These are phyloP conservation scores for Lytechinus variegatus DNA, from an alignment of 35 echinoderm and acorn worm species.

Conservation along the genomic window DNA sequence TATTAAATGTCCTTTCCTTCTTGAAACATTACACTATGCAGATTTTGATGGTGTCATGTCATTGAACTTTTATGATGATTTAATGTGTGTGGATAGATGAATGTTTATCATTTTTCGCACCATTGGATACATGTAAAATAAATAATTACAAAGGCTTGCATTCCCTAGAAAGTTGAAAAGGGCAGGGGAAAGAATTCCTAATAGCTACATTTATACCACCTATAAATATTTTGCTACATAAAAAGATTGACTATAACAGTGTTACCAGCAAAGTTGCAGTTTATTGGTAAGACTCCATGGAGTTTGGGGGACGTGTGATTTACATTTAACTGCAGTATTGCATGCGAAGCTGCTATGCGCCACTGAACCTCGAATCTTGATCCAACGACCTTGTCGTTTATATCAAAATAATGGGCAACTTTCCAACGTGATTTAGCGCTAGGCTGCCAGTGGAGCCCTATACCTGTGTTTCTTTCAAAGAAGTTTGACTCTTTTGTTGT, in stretches of 20 bases:
- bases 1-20: no score
- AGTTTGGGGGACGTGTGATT: neutral
- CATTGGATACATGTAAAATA: neutral
- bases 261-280: neutral
- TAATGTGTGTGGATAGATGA: neutral
- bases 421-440: neutral
- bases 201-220: neutral
- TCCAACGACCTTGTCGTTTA: neutral
- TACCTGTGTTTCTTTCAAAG: neutral
- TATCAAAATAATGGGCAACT: constrained; percentile 12
- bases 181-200: neutral
- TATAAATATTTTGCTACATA: neutral
- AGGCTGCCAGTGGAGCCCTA: neutral
- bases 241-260: neutral
- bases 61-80: no score
- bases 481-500: constrained; percentile 5
- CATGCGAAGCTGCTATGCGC: neutral
- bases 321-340: neutral
- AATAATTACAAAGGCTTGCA: neutral
- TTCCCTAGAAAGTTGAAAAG: neutral
- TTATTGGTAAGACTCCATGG: neutral
- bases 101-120: neutral
- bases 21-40: no score
- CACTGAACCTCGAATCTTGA: neutral
- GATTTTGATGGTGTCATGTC: no score